Base-by-base conservation (phyloP, 2,797 vertebrate species). In the Arctocebus calabarensis region DNA sequence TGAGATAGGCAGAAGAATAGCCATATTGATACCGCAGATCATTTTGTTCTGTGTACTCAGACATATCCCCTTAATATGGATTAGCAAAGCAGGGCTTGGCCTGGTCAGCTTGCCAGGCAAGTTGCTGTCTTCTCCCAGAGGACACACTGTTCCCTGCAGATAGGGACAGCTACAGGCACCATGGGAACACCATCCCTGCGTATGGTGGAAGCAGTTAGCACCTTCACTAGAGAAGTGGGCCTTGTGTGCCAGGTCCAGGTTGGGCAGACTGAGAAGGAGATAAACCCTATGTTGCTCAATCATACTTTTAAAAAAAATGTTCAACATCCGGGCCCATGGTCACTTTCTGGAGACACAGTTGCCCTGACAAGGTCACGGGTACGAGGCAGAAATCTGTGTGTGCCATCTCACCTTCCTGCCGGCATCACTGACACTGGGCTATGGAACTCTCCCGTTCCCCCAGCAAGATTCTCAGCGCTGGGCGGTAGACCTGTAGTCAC, bases 161-260 rank as follows among this genome's bases (percentile, higher is more conserved):
- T 0, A 74, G 37, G 29, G 57, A n/a, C 29, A 57, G 52, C 11
- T 11, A 11, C 13, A 27, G 73, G 48, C 40, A 32, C 4, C 0
- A 0, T 6, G 73, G 59, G 66, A 32, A 52, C 23, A 5, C 1
- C 0, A 20, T 27, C 59, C 43, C 25, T 1, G 29, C 20, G 10
- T 0, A 10, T 23, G 61, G 59, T 17, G 25, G 91, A 52, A 73
- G 23, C 57, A 16, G 37, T 37, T 74, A 19, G 78, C 37, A 14
- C n/a, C 11, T 34, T 62, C 66, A 22, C 32, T 61, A 12, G 29
- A 25, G 77, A 86, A 70, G 22, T 57, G 22, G 45, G 62, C 52
- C 34, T 23, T 32, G 19, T 7, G 78, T 23, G 43, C 25, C 37
- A 57, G 78, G 16, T 25, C 43, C 64, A 1, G 68, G 45, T 32